A percentile compares a stretch with the other conserved stretches of the same genome.
These are phyloP conservation scores for Brachionichthys hirsutus DNA, from an alignment of 2,113 vertebrate genomes.

Conservation along the genomic window DNA sequence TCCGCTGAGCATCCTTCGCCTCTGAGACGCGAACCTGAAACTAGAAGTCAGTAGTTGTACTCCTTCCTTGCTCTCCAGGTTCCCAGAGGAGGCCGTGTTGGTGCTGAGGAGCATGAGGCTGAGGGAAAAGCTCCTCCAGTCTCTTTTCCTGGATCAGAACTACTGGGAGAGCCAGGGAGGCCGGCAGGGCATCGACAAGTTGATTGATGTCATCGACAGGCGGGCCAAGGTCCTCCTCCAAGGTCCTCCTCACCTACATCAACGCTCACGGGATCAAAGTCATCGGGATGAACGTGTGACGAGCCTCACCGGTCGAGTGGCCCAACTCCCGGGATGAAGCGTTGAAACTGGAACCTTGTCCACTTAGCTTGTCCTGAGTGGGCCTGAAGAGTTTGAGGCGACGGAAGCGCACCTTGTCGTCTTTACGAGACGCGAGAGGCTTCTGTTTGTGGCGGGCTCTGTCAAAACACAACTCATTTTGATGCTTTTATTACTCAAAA, in stretches of 20 bases:
- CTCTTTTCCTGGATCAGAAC: slow-evolving; percentile 90
- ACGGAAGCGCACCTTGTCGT: too few relatives aligned
- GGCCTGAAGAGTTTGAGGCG: too few relatives aligned
- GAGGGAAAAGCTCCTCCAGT: slow-evolving; percentile 92
- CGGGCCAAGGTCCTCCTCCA: slow-evolving; percentile 86
- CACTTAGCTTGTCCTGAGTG: too few relatives aligned
- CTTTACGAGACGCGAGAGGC: too few relatives aligned
- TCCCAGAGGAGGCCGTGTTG: slow-evolving; percentile 87
- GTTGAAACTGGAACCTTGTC: too few relatives aligned
- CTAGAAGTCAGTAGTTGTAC: background rate
- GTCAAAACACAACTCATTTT: too few relatives aligned
- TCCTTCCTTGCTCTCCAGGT: slow-evolving; percentile 69
- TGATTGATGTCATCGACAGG: slow-evolving; percentile 92
- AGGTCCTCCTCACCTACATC: slow-evolving; percentile 90
- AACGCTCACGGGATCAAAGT: slow-evolving; percentile 88
- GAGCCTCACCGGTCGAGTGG: background rate
- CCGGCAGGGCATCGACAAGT: slow-evolving; percentile 91
- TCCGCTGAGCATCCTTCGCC: background rate
- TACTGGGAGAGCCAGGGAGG: slow-evolving; percentile 98
- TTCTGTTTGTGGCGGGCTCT: too few relatives aligned
- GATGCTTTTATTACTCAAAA: too few relatives aligned
- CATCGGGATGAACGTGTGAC: slow-evolving; percentile 84
- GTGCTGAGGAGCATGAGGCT: slow-evolving; percentile 87
- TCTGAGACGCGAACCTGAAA: background rate
- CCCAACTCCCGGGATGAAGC: too few relatives aligned